Base-by-base conservation (phyloP, 1,140 invertebrate genomes). In the Trichogramma pretiosum region DNA sequence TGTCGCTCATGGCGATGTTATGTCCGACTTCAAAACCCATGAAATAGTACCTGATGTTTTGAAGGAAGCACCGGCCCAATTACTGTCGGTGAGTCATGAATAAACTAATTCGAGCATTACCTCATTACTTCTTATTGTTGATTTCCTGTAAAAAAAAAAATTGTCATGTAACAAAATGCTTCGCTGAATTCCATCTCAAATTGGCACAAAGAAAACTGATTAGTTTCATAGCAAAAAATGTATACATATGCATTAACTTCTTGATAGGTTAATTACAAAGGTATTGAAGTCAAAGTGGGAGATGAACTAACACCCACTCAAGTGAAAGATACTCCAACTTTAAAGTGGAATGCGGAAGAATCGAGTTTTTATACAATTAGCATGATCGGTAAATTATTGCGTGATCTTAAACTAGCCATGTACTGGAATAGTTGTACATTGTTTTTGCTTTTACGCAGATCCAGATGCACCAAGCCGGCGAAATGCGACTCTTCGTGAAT, bases 381-480 rank as follows among this genome's bases (percentile, higher is more conserved):
- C 35, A 50, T 50, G 48, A 39, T 30, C 11, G 48, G 48, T 50
- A 38, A 50, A 35, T 14, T 9, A 42, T 43, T 28, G 14, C 26
- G 13, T 13, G 13, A 7, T 9, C 13, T 13, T 7, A 9, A 28
- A 28, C 13, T 9, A 13, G 13, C 33, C 16, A 11, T n/a, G 33
- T 34, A 34, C 16, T 34, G 5, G 10, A 11, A 5, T n/a, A 34
- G 16, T 8, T 34, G 16, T 34, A 8, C 16, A 28, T 28, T 11
- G 11, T 7, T 28, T 28, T 28, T 28, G 11, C 19, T 4, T 21
- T 21, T 7, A 38, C 16, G 3, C 23, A 51, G 76, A 78, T 64
- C 75, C 74, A 24, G 77, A 78, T 65, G 76, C 77, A 5, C 77
- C 76, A 14, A 72, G 63, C 41, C 61, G 74, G 13, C 33, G 51